Conservation (phyloP, 2,888 invertebrate species). For the Lamproptera curius region DNA sequence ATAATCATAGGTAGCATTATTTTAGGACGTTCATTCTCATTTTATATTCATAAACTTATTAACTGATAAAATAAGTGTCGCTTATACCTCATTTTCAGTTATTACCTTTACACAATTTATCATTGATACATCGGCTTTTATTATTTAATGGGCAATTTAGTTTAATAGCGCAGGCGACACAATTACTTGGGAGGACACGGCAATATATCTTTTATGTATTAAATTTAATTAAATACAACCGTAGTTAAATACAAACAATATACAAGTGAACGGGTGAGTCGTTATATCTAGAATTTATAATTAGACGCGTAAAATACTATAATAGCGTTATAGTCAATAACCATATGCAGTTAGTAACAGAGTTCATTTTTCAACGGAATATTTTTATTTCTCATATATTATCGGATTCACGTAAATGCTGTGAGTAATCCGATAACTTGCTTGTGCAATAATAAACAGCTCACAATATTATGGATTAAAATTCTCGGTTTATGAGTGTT, state of each 20-base stretch:
- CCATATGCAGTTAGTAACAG: no score
- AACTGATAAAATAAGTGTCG: not conserved
- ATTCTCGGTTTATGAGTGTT: no score
- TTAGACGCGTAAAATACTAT: conserved; percentile 14
- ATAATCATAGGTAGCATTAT: not conserved
- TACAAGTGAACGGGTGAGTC: conserved; percentile 6
- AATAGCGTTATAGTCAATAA: no score
- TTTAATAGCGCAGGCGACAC: conserved; percentile 1
- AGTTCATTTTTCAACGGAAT: no score
- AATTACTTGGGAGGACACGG: conserved; percentile 12
- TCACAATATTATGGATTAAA: no score
- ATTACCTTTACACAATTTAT: not conserved
- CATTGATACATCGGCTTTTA: conserved; percentile 1
- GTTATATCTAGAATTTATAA: conserved; percentile 19
- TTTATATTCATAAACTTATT: not conserved
- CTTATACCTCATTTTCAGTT: no score
- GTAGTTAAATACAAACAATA: conserved; percentile 17
- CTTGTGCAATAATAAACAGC: no score
- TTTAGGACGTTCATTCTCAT: not conserved
- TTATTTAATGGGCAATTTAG: conserved; percentile 3
- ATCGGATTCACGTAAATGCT: no score
- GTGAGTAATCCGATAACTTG: no score
- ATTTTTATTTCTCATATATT: no score
- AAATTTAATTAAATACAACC: conserved; percentile 19
- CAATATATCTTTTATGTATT: conserved; percentile 16